Base-by-base conservation (phyloP, 53 echinoderm and acorn worm species). In the Arbacia lixula region DNA sequence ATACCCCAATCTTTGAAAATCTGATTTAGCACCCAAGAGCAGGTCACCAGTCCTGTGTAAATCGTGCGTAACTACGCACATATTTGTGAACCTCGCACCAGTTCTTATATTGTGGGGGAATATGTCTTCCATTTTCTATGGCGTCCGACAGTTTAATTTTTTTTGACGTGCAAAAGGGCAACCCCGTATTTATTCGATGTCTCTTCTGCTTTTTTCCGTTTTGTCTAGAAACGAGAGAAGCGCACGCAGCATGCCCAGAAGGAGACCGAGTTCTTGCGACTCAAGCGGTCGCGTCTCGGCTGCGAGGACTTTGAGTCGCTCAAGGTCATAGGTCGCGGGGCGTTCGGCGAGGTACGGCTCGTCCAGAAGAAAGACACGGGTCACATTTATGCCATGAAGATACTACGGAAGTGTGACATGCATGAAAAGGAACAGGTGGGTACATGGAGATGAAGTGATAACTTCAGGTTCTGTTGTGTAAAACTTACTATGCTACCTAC, bases 321-420 rank as follows among this genome's bases (percentile, higher is more conserved):
- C 84, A 93, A 94, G 85, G 98, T 98, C 88, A 98, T 98, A 65
- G 98, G 98, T 84, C 92, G 93, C 12, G 98, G 98, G 52, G 98
- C 98, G 6, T 98, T 98, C 51, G 98, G 98, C 21, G 98, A 98
- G 80, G 98, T 98, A 54, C 84, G 98, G 53, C 98, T 98, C 4
- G 98, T 98, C 16, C 98, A 98, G 77, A 98, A 98, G 90, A 98
- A 98, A 53, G 98, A 98, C 82, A 98, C 98, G 30, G 98, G 98
- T 83, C 98, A 98, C 87, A 98, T 98, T 33, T 98, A 98, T 75
- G 98, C 98, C 83, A 98, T 98, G 98, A 98, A 98, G 88, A 98
- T 98, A 21, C 88, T 98, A 77, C 66, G 98, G 60, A 98, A 98
- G 67, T 94, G 92, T 32, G 98, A 98, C 52, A 98, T 98, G 98